Base-by-base conservation (phyloP, 2,797 vertebrate genomes). In the Cheirogaleus major region DNA sequence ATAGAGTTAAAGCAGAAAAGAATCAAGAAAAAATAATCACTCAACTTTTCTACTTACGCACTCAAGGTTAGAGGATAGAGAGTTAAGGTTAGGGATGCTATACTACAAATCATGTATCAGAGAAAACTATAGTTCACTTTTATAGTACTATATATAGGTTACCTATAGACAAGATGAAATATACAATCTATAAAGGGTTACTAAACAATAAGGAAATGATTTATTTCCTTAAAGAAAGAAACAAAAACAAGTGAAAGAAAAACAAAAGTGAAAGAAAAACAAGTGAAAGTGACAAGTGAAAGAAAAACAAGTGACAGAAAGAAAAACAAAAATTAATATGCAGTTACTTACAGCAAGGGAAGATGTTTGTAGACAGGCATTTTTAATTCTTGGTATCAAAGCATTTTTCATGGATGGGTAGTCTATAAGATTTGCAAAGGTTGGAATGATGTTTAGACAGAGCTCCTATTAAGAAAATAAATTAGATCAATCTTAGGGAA, bases 361-460 rank as follows among this genome's bases (percentile, higher is more conserved):
- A 95, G 99, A 99, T 0, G 99, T 99, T 98, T 99, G 99, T 38
- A 99, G 99, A 98, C 99, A 99, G 72, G 99, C 99, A 41, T 99
- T 99, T 98, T 99, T 99, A 98, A 99, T 99, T 95, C 99, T 99
- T 97, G 99, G 99, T 98, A 99, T 99, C 97, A 99, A 99, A 70
- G 99, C 99, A 97, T 99, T 99, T 99, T 99, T 99, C 99, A 99
- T 99, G 94, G 99, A 99, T 14, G 99, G 99, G 97, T 99, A 99
- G 97, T 99, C 99, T 91, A 99, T 99, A 98, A 99, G 99, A 99
- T 99, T 99, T 98, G 99, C 99, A 98, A 99, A 99, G 0, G 99
- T 99, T 18, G 99, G 99, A 98, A 99, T 99, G 99, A 99, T 99
- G 98, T 99, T 99, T 97, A 99, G 98, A 97, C 99, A 99, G 97